Percentiles rank a stretch among this genome's conserved stretches.
Evolutionary conservation across 2,113 vertebrate genomes (phyloP).

Genomic region (Craseonycteris thonglongyai): DNA sequence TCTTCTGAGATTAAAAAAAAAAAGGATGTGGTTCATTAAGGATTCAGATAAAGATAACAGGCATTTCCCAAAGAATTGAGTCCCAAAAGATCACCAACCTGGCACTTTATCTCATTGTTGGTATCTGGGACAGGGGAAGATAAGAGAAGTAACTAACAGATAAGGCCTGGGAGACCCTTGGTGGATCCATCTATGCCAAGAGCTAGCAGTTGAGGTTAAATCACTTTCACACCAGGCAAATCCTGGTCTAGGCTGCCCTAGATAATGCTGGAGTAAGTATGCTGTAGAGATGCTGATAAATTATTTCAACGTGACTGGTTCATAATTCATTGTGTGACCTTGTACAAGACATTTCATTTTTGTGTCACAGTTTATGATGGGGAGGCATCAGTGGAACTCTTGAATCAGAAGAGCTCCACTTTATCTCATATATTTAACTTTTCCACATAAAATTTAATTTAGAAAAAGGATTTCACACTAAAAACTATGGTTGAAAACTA

Average conservation of each 20-base stretch:
- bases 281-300: not conserved
- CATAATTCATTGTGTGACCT: slow-evolving; percentile 37
- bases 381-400: not conserved
- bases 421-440: not conserved
- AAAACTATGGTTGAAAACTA: not conserved
- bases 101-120: not conserved
- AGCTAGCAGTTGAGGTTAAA: not conserved
- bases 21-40: not conserved
- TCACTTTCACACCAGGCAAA: slow-evolving; percentile 44
- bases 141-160: not conserved
- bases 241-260: not conserved
- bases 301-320: slow-evolving; percentile 25
- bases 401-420: not conserved
- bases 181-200: not conserved
- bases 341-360: slow-evolving; percentile 12
- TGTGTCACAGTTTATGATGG: not conserved
- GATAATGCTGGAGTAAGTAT: not conserved
- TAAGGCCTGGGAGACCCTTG: not conserved
- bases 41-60: slow-evolving; percentile 8
- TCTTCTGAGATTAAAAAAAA: slow-evolving; percentile 34
- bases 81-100: not conserved
- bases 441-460: not conserved
- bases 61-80: not conserved
- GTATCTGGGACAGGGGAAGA: not conserved
- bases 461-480: not conserved